Evolutionary conservation across 2,113 vertebrate species (phyloP).

Genomic region (mouse (Mus musculus)): DNA sequence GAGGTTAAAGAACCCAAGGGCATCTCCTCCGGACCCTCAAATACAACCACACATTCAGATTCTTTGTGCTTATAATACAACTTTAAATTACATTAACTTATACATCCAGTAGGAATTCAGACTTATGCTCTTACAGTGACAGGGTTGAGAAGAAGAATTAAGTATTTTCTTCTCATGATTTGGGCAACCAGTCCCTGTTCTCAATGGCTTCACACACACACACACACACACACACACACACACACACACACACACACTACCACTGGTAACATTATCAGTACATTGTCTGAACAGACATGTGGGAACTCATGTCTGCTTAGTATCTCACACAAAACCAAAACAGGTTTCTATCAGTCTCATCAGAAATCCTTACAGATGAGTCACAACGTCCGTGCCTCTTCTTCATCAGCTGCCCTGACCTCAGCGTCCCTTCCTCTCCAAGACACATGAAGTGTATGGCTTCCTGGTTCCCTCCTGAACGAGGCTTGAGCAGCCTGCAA

Average conservation of each 20-base stretch:
- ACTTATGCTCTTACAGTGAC: neutral
- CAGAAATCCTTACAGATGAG: slow-evolving; percentile 56
- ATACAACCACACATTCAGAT: neutral
- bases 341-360: slow-evolving; percentile 31
- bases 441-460: neutral
- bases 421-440: slow-evolving; percentile 11
- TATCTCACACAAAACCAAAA: slow-evolving; percentile 59
- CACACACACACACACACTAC: neutral
- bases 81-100: neutral
- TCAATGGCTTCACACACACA: neutral
- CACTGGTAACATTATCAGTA: slow-evolving; percentile 10
- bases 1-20: neutral
- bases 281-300: slow-evolving; percentile 56
- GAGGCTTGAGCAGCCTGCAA: too few species aligned
- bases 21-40: neutral
- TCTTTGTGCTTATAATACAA: neutral
- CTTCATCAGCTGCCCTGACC: neutral
- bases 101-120: neutral
- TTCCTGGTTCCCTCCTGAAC: too few species aligned
- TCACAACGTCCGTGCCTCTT: neutral
- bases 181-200: neutral
- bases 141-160: neutral
- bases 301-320: slow-evolving; percentile 43
- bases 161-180: neutral
- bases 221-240: neutral